A percentile compares a stretch with the other conserved stretches of the same genome.
These are phyloP conservation scores for Epizoanthus illoricatus DNA, from an alignment of 92 coral and sea anemone genomes.

Conservation along the genomic window DNA sequence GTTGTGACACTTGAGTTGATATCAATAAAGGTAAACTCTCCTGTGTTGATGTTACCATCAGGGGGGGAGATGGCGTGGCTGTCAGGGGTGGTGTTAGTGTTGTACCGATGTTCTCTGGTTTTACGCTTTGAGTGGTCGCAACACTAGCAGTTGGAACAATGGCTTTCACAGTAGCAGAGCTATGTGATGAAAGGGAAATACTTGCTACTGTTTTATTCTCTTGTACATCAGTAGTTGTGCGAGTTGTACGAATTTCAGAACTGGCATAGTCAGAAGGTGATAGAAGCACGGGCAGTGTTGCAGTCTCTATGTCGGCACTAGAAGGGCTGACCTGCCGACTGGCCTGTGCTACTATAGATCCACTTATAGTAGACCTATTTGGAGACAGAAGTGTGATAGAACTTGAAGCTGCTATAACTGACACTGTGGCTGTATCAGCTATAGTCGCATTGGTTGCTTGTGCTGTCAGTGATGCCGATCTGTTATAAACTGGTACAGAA, in stretches of 20 bases:
- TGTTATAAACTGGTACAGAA: not conserved
- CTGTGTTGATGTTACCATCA: not conserved
- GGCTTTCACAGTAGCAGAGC: not conserved
- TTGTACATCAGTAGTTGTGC: not conserved
- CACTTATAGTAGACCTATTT: not conserved
- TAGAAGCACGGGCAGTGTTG: not conserved
- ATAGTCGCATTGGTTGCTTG: not conserved
- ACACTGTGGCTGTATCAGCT: not conserved
- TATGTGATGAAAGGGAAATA: not conserved
- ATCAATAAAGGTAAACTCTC: not conserved
- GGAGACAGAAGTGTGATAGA: not conserved
- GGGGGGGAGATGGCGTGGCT: constrained; percentile 13
- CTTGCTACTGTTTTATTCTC: not conserved
- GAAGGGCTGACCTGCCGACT: not conserved
- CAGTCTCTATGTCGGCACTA: not conserved
- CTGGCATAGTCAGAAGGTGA: not conserved
- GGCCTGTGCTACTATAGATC: not conserved
- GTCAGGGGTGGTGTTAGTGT: not conserved
- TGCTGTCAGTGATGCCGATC: not conserved
- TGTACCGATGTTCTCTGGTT: not conserved
- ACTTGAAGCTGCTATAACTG: not conserved
- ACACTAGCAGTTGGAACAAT: not conserved
- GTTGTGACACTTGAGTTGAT: not conserved
- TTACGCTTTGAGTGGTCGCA: not conserved
- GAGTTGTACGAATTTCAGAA: not conserved